These are phyloP conservation scores for Mustelus asterias DNA, from an alignment of 2,113 vertebrate genomes.

Conservation along the genomic window DNA sequence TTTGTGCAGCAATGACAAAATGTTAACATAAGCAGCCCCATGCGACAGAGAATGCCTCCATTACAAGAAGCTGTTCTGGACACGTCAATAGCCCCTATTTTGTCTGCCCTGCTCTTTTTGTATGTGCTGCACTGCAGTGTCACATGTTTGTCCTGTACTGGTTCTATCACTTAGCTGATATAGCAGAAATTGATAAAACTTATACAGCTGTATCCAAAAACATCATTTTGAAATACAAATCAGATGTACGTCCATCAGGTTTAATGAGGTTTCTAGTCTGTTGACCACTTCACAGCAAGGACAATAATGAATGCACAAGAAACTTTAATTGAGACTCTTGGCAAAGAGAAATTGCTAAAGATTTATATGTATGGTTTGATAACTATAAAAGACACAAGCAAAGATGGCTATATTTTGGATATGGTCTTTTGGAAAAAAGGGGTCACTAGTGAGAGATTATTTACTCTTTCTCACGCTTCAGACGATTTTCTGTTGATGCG, in stretches of 20 bases:
- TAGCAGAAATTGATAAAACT: background rate
- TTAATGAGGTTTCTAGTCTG: conserved; percentile 16
- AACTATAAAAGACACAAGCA: background rate
- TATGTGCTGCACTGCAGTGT: background rate
- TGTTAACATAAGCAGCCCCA: background rate
- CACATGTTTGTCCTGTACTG: background rate
- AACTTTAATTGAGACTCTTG: background rate
- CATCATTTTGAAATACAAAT: background rate
- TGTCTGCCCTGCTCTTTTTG: background rate
- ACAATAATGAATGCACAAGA: background rate
- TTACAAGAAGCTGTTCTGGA: background rate
- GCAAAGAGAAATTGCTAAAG: background rate
- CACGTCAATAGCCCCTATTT: background rate
- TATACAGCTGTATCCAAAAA: background rate
- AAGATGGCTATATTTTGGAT: background rate
- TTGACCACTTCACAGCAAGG: background rate
- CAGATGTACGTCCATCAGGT: background rate
- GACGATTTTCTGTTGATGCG: background rate
- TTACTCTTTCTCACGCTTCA: conserved; percentile 7
- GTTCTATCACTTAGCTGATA: conserved; percentile 1
- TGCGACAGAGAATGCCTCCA: conserved; percentile 2
- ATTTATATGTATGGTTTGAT: background rate
- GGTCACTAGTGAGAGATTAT: background rate
- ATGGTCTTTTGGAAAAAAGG: background rate
- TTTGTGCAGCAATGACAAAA: background rate